Base-by-base conservation (phyloP, 2,113 vertebrate genomes). In the Centropus unirufus region DNA sequence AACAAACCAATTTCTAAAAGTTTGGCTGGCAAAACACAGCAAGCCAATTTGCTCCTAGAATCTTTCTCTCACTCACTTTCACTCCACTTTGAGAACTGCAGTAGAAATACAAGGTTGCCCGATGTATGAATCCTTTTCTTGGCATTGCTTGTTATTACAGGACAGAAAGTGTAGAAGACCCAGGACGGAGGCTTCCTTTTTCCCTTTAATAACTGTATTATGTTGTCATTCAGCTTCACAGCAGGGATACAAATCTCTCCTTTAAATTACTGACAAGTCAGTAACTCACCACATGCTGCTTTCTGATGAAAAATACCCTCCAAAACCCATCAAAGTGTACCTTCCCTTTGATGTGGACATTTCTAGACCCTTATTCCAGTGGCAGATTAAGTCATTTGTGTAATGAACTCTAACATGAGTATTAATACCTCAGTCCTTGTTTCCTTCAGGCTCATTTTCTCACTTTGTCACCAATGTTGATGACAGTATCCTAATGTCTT, bases 221-320 rank as follows among this genome's bases (percentile, higher is more conserved):
- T 93, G 66, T 87, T 98, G 96, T 96, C 95, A 97, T 93, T 98
- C 96, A 97, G 62, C 94, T n/a, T 55, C 94, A 87, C 95, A 96
- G 95, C 91, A 92, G 96, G 93, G 83, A 89, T 62, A 75, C 78
- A 92, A 92, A 96, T 62, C 74, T 58, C 82, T 92, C 74, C 83
- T 93, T 87, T 78, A 94, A 97, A 95, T 95, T 97, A 89, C 76
- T 74, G 66, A 44, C 62, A 74, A 88, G 94, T 93, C 93, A 97
- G 92, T 69, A 87, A 61, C 85, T 96, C 61, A 83, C 12, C 51
- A 55, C 88, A 91, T 61, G 75, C 87, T 92, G 92, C 81, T 97
- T 95, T 95, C 63, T 83, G 87, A 95, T 95, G 70, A 87, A 89
- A 68, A 93, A 83, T 5, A 75, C 29, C 42, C 82, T 92, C 67